Percentiles rank a stretch among this genome's conserved stretches.
Evolutionary conservation across 2,113 vertebrate genomes (phyloP).

Genomic region (Prochilodus magdalenae): DNA sequence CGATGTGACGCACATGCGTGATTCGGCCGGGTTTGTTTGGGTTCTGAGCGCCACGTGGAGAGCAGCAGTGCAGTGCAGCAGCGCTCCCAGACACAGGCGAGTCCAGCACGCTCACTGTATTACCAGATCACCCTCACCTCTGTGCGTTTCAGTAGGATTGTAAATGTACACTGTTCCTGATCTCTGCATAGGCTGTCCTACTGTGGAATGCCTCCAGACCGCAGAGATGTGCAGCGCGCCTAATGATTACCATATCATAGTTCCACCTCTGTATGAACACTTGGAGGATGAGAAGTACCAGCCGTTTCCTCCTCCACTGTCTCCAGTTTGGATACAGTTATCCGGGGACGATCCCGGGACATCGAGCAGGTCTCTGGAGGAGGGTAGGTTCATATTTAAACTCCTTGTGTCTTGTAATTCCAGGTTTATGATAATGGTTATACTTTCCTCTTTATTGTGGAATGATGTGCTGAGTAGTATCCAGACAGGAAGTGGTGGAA

Average conservation of each 20-base stretch:
- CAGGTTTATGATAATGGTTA: background rate
- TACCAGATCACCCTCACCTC: background rate
- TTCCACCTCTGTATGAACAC: conserved; percentile 30
- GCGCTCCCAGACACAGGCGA: background rate
- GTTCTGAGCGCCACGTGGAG: background rate
- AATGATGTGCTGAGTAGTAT: no score
- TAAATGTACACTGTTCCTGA: background rate
- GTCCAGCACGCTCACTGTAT: background rate
- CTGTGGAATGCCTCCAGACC: background rate
- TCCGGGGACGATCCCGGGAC: background rate
- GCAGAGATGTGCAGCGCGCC: conserved; percentile 21
- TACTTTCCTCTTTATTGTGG: no score
- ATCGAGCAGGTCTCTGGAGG: background rate
- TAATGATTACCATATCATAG: conserved; percentile 12
- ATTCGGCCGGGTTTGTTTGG: conserved; percentile 39
- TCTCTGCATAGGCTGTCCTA: background rate
- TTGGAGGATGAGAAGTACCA: conserved; percentile 24
- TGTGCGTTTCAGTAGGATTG: no score
- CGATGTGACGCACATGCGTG: conserved; percentile 46
- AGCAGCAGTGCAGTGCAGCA: background rate
- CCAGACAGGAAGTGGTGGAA: no score
- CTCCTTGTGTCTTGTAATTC: background rate
- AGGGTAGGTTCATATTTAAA: background rate
- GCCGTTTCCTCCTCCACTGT: conserved; percentile 40
- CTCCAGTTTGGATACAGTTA: conserved; percentile 3